Conservation (phyloP, 2,113 vertebrate species). For the Lipophrys pholis region DNA sequence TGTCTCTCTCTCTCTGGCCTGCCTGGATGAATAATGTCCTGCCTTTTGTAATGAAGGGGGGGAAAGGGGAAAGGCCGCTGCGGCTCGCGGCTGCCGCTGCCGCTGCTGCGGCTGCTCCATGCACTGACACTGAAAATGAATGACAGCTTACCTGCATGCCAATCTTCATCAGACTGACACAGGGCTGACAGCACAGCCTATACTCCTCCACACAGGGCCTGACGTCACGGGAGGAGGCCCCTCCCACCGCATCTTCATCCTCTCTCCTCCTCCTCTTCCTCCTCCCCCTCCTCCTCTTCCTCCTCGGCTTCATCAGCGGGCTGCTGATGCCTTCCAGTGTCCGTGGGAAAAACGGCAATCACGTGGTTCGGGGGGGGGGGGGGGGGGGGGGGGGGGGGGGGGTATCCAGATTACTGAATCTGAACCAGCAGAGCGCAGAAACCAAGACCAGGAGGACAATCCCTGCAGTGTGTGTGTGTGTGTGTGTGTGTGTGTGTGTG, state of each 20-base stretch:
- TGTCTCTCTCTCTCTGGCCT: slow-evolving; percentile 84
- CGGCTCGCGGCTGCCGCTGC: too few relatives aligned
- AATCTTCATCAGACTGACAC: slow-evolving; percentile 99
- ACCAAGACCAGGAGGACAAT: too few relatives aligned
- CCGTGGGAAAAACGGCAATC: slow-evolving; percentile 73
- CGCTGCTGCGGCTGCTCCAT: slow-evolving; percentile 46
- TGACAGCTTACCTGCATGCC: slow-evolving; percentile 99
- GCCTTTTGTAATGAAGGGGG: slow-evolving; percentile 89
- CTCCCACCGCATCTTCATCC: slow-evolving; percentile 81
- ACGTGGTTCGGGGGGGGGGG: neutral
- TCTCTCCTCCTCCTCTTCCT: slow-evolving; percentile 63
- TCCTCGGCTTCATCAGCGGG: slow-evolving; percentile 48
- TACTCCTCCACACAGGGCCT: slow-evolving; percentile 89
- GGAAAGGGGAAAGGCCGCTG: slow-evolving; percentile 64
- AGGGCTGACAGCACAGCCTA: slow-evolving; percentile 97
- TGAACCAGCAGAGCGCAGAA: too few relatives aligned
- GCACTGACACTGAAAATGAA: slow-evolving; percentile 94
- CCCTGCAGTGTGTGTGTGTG: too few relatives aligned
- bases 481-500: too few relatives aligned
- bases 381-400: too few relatives aligned
- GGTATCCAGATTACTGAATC: too few relatives aligned
- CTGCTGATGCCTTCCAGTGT: slow-evolving; percentile 75
- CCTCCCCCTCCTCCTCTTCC: slow-evolving; percentile 55
- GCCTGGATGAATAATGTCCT: slow-evolving; percentile 93
- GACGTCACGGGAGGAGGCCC: slow-evolving; percentile 84